A percentile compares a stretch with the other conserved stretches of the same genome.
Conservation (phyloP, 2,797 vertebrate species). For the Lateolabrax maculatus region DNA sequence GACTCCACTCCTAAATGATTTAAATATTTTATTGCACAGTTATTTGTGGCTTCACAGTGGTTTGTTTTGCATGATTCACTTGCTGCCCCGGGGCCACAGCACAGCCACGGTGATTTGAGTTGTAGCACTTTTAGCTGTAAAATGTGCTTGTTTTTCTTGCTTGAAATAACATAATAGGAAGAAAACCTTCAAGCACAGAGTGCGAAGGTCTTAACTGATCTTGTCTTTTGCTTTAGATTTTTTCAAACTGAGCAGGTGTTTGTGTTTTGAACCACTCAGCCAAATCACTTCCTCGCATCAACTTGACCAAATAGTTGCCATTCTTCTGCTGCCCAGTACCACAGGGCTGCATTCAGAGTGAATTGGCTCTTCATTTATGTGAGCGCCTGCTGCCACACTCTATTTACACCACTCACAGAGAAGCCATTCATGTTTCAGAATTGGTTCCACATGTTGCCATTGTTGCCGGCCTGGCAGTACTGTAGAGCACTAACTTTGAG, state of each 20-base stretch:
- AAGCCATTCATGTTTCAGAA: slow-evolving; percentile 70
- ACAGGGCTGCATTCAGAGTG: slow-evolving; percentile 60
- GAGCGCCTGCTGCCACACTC: slow-evolving; percentile 60
- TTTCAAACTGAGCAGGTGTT: slow-evolving; percentile 63
- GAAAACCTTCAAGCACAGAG: slow-evolving; percentile 32
- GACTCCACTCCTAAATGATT: slow-evolving; percentile 50
- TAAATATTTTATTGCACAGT: slow-evolving; percentile 70
- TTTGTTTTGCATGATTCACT: slow-evolving; percentile 75
- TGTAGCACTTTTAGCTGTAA: slow-evolving; percentile 44
- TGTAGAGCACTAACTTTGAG: slow-evolving; percentile 49
- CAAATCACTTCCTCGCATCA: slow-evolving; percentile 52
- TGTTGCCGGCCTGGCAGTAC: slow-evolving; percentile 54
- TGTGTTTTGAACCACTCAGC: slow-evolving; percentile 35
- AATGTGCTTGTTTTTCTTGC: slow-evolving; percentile 64
- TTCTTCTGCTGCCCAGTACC: slow-evolving; percentile 58
- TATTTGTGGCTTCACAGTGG: slow-evolving; percentile 70
- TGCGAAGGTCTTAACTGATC: slow-evolving; percentile 9
- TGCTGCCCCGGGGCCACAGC: slow-evolving; percentile 48
- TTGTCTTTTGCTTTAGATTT: slow-evolving; percentile 39
- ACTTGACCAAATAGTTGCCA: slow-evolving; percentile 59
- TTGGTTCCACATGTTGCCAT: slow-evolving; percentile 76
- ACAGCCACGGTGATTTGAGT: slow-evolving; percentile 59
- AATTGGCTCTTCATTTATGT: slow-evolving; percentile 62
- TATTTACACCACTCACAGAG: slow-evolving; percentile 64
- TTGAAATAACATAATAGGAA: slow-evolving; percentile 59